Evolutionary conservation across 2,888 invertebrate species (phyloP).

Genomic region (Nycteola revayana): DNA sequence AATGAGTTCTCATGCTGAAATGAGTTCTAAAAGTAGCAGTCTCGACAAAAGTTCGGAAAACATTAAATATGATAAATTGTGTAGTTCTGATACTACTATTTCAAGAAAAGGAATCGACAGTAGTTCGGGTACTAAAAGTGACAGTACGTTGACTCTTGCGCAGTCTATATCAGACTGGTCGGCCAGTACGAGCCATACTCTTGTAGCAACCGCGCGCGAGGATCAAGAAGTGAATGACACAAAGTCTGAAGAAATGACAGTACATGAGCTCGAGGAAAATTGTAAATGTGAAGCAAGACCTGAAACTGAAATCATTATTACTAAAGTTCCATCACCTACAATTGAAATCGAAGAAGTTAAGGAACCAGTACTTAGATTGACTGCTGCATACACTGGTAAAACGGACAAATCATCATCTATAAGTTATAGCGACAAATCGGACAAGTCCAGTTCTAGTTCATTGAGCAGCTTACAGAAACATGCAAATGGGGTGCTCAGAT

Average conservation of each 20-base stretch:
- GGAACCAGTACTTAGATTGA: constrained; percentile 60
- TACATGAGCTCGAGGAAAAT: constrained; percentile 53
- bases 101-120: constrained; percentile 80
- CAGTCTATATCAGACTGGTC: constrained; percentile 93
- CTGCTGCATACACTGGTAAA: constrained; percentile 55
- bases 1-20: constrained; percentile 67
- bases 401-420: constrained; percentile 77
- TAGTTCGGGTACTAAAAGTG: constrained; percentile 89
- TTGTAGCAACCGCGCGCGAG: constrained; percentile 84
- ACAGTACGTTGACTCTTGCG: constrained; percentile 88
- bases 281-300: constrained; percentile 38
- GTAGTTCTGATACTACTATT: constrained; percentile 82
- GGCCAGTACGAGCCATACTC: constrained; percentile 89
- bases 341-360: constrained; percentile 42
- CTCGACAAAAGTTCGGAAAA: constrained; percentile 80
- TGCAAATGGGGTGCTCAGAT: constrained; percentile 61
- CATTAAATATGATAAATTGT: constrained; percentile 82
- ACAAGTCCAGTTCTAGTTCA: constrained; percentile 78
- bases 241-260: constrained; percentile 72
- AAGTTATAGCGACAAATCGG: constrained; percentile 76
- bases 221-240: constrained; percentile 66
- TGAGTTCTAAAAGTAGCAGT: constrained; percentile 83
- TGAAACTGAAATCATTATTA: constrained; percentile 42
- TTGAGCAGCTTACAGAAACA: constrained; percentile 75
- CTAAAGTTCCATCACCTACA: constrained; percentile 42